Conservation (phyloP, 1,140 invertebrate species). For the Trichomalopsis sarcophagae region DNA sequence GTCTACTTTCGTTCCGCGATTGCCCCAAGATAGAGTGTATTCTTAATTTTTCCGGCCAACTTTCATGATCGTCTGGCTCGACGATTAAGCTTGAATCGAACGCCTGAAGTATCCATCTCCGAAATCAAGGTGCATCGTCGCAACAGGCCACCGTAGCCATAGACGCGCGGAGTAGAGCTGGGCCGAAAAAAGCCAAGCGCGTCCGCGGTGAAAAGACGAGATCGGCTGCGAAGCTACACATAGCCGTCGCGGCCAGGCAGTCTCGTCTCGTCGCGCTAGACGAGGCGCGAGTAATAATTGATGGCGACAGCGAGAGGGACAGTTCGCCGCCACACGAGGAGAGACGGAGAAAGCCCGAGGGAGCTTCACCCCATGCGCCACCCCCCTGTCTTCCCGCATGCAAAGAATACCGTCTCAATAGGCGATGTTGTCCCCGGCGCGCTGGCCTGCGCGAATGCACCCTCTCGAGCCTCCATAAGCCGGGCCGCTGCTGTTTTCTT, state of each 20-base stretch:
- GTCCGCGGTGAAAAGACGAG: not conserved
- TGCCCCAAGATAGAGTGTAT: too few relatives aligned
- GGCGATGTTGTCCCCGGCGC: slow-evolving; percentile 55
- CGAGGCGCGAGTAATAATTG: slow-evolving; percentile 71
- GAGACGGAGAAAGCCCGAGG: slow-evolving; percentile 51
- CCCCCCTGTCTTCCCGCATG: slow-evolving; percentile 59
- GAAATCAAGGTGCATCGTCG: too few relatives aligned
- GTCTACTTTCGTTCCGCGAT: not conserved
- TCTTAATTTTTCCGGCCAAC: too few relatives aligned
- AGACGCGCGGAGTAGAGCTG: too few relatives aligned
- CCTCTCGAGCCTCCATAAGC: slow-evolving; percentile 58
- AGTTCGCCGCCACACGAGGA: slow-evolving; percentile 69
- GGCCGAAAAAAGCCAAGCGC: too few relatives aligned
- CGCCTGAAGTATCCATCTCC: too few relatives aligned
- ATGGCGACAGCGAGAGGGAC: slow-evolving; percentile 68
- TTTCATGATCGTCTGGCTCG: too few relatives aligned
- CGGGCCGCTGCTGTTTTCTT: not conserved
- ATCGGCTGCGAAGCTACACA: not conserved
- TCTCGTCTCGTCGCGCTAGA: slow-evolving; percentile 60
- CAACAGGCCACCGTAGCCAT: too few relatives aligned
- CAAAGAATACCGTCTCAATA: slow-evolving; percentile 63
- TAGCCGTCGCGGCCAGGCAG: too few relatives aligned
- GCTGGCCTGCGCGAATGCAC: slow-evolving; percentile 53
- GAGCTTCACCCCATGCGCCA: slow-evolving; percentile 45
- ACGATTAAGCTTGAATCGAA: too few relatives aligned